Evolutionary conservation across 2,888 invertebrate species (phyloP).

Genomic region (Mimumesa dahlbomi): DNA sequence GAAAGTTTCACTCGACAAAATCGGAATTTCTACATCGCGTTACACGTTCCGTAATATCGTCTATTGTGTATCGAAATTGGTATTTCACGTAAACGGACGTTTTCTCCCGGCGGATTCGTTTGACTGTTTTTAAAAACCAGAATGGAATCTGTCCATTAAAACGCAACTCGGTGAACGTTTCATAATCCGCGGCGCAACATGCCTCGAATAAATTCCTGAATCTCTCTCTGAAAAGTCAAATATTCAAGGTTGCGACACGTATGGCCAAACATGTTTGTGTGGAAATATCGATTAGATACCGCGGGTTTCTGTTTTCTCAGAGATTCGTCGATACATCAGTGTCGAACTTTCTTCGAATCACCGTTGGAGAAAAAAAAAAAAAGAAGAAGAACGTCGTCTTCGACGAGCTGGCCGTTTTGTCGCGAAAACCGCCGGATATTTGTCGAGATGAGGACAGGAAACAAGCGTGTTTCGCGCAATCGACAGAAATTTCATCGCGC

Average conservation of each 20-base stretch:
- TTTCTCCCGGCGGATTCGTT: no score
- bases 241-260: conserved; percentile 44
- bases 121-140: no score
- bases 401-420: background rate
- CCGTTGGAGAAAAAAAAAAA: conserved; percentile 1
- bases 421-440: background rate
- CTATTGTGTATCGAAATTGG: no score
- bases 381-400: background rate
- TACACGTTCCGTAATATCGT: no score
- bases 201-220: conserved; percentile 16
- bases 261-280: background rate
- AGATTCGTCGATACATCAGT: background rate
- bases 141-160: no score
- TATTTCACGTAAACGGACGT: no score
- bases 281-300: conserved; percentile 9
- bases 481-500: conserved; percentile 62
- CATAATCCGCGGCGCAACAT: conserved; percentile 16
- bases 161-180: conserved; percentile 12
- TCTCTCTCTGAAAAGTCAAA: conserved; percentile 21
- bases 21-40: no score
- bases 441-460: conserved; percentile 6
- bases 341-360: conserved; percentile 24
- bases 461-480: conserved; percentile 42
- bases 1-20: no score
- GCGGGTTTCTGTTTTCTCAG: background rate